Base-by-base conservation (phyloP, 1,140 invertebrate species). In the Aphelinus certus region DNA sequence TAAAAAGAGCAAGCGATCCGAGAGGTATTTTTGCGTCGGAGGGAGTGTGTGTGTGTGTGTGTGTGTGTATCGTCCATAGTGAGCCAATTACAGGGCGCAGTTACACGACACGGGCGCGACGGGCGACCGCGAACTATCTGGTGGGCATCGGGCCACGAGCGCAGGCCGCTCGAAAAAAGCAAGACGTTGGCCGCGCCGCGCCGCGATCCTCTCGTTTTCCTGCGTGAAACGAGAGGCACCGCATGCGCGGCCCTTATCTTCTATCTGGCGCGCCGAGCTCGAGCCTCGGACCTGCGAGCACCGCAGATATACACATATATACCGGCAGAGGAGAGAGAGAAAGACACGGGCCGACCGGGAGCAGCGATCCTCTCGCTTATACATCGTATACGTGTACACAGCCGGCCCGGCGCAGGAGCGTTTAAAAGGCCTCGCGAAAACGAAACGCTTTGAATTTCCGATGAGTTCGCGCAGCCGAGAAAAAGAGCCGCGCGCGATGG, bases 31-130 rank as follows among this genome's bases (percentile, higher is more conserved):
- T 71, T 71, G 26, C 0, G 3, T 62, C 49, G 4, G 58, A 70
- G 58, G n/a, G n/a, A 26, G 26, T 26, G 26, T 26, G 26, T 26
- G 26, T 26, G 26, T 26, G 26, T 26, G 26, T 26, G 26, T 26
- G 26, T 26, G 42, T 61, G 3, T 49, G 5, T 64, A 53, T 64
- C 70, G 68, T 49, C 48, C 9, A 63, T 53, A 9, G 71, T 58
- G 48, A 74, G 72, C 72, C 65, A 74, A 74, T 74, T 74, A 74
- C 71, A 73, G 64, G 26, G 26, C 47, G 71, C 42, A 63, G 71
- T 74, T 74, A 74, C 65, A 68, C 49, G 56, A 62, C 65, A 61
- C 26, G 60, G 46, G 26, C n/a, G 3, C 10, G 3, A 26, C 57
- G 10, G 3, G 26, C 61, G 26, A 4, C 58, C 7, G 46, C 48